A percentile compares a stretch with the other conserved stretches of the same genome.
phyloP scores from a whole-genome alignment of 2,113 vertebrate species.

The Zapornia atra region DNA sequence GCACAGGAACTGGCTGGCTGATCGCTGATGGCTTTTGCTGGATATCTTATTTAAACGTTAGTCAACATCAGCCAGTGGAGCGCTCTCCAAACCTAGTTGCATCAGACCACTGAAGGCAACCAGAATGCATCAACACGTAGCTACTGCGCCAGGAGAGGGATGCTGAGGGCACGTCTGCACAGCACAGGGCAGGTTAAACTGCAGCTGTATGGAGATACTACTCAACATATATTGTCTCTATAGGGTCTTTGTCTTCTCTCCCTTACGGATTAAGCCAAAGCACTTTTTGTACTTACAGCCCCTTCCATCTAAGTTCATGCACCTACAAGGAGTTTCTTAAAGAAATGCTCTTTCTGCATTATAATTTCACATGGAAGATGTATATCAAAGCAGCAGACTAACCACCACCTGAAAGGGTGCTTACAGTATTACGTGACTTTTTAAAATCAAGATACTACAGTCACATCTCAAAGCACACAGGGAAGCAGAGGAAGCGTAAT shows the following conservation, averaged over 20 bases:
- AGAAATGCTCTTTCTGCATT: not conserved
- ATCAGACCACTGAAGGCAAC: not conserved
- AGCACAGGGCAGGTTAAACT: accelerated
- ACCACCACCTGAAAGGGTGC: not conserved
- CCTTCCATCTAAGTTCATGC: not conserved
- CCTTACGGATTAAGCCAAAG: not conserved
- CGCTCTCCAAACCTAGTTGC: not conserved
- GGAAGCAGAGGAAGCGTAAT: not conserved
- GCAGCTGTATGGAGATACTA: accelerated
- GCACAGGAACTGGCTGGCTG: not conserved
- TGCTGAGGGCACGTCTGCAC: not conserved
- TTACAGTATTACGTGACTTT: not conserved
- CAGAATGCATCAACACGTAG: not conserved
- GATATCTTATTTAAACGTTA: not conserved
- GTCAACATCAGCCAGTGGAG: accelerated
- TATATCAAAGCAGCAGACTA: not conserved
- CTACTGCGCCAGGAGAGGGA: not conserved
- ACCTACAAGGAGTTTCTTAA: not conserved
- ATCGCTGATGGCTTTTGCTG: not conserved
- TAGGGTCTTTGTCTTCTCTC: not conserved
- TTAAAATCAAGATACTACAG: not conserved
- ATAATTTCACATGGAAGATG: not conserved
- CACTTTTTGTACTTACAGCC: not conserved
- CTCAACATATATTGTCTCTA: accelerated
- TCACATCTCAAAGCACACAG: accelerated